These are phyloP conservation scores for Cyrtorhinus lividipennis DNA, from an alignment of 1,140 invertebrate species.

Conservation along the genomic window DNA sequence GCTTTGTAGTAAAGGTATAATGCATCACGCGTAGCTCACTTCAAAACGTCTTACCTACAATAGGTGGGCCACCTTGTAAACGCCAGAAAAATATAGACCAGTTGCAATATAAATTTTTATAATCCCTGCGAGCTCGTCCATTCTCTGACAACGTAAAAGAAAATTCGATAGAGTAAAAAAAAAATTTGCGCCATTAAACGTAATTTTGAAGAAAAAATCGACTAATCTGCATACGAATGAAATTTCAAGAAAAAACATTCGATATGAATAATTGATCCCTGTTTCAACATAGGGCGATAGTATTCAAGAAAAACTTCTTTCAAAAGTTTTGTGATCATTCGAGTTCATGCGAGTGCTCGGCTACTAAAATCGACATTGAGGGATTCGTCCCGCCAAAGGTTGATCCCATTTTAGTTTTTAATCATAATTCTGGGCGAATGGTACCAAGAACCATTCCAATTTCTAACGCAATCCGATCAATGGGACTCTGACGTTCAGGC, in stretches of 20 bases:
- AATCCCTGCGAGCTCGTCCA: neutral
- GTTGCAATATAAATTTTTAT: neutral
- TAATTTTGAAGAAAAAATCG: neutral
- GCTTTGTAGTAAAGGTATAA: no score
- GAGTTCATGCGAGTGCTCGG: no score
- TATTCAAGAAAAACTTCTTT: neutral
- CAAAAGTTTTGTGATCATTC: neutral
- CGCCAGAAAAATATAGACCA: neutral
- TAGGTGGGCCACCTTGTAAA: neutral
- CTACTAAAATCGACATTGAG: no score
- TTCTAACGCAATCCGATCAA: no score
- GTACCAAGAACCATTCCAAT: slow-evolving; percentile 93
- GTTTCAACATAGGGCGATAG: no score
- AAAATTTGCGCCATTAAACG: neutral
- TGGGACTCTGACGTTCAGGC: no score
- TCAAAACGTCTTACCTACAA: neutral
- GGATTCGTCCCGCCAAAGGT: neutral
- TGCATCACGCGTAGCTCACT: no score
- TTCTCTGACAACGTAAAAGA: slow-evolving; percentile 1
- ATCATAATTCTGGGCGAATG: slow-evolving; percentile 88
- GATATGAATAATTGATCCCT: neutral
- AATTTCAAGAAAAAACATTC: neutral
- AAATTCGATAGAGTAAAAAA: neutral
- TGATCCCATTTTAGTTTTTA: slow-evolving; percentile 45
- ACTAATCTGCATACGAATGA: neutral